These are phyloP conservation scores for Crematogaster levior DNA, from an alignment of 2,888 invertebrate genomes.

Conservation along the genomic window DNA sequence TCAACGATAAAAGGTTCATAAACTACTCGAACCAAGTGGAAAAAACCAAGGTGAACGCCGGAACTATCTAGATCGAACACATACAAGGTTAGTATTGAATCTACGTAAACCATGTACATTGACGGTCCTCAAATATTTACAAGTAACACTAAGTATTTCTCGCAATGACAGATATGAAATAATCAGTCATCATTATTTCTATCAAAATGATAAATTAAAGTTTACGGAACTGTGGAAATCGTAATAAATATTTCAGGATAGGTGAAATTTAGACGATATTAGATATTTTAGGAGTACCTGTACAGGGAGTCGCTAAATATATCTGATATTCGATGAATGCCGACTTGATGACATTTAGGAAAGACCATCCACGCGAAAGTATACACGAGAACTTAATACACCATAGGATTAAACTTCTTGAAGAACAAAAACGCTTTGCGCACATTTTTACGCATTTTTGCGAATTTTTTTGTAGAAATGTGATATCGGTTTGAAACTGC, in stretches of 20 bases:
- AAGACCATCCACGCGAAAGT: neutral
- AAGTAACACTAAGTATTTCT: neutral
- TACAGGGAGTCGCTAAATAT: conserved; percentile 19
- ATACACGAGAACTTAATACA: neutral
- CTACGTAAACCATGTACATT: neutral
- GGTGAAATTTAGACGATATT: neutral
- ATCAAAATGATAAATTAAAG: neutral
- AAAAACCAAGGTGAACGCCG: neutral
- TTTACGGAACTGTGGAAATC: neutral
- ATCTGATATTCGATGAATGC: conserved; percentile 7
- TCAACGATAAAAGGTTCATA: conserved; percentile 3
- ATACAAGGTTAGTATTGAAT: neutral
- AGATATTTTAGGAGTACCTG: conserved; percentile 18
- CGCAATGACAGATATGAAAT: neutral
- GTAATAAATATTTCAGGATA: neutral
- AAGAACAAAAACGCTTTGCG: neutral
- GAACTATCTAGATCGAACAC: neutral
- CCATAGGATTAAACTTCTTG: neutral
- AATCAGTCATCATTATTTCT: too few species aligned
- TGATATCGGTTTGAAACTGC: neutral
- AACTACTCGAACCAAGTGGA: neutral
- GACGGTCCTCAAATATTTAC: neutral
- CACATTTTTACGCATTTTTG: neutral
- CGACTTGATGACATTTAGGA: neutral
- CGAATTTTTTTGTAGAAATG: neutral